Evolutionary conservation across 2,888 invertebrate genomes (phyloP).

Genomic region (Zygogramma bicolorata): DNA sequence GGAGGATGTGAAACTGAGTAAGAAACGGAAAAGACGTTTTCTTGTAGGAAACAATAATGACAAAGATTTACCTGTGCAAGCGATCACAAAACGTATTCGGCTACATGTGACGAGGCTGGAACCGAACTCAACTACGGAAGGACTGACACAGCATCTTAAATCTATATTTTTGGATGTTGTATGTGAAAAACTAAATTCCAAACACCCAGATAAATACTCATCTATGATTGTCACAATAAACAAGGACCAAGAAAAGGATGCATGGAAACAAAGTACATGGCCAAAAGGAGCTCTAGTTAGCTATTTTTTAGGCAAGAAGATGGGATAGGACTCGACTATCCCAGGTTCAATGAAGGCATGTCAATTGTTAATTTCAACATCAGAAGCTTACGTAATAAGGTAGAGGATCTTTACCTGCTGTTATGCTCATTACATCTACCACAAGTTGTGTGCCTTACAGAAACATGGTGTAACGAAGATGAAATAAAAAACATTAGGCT

Average conservation of each 20-base stretch:
- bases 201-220: conserved; percentile 6
- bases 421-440: too few species aligned
- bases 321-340: background rate
- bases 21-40: background rate
- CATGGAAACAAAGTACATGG: conserved; percentile 8
- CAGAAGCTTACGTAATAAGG: background rate
- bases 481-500: too few species aligned
- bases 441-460: too few species aligned
- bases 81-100: too few species aligned
- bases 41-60: conserved; percentile 5
- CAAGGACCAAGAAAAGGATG: background rate
- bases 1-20: background rate
- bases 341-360: background rate
- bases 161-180: background rate
- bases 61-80: conserved; percentile 8
- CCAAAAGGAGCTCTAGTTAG: conserved; percentile 11
- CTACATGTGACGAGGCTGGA: too few species aligned
- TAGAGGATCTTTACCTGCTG: too few species aligned
- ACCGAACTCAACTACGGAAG: conserved; percentile 1
- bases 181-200: conserved; percentile 3
- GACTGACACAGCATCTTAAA: background rate
- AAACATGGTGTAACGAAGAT: too few species aligned
- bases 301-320: conserved; percentile 5
- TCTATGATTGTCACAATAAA: background rate
- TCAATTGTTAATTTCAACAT: background rate